Base-by-base conservation (phyloP, 2,888 invertebrate species). In the Bedellia somnulentella region DNA sequence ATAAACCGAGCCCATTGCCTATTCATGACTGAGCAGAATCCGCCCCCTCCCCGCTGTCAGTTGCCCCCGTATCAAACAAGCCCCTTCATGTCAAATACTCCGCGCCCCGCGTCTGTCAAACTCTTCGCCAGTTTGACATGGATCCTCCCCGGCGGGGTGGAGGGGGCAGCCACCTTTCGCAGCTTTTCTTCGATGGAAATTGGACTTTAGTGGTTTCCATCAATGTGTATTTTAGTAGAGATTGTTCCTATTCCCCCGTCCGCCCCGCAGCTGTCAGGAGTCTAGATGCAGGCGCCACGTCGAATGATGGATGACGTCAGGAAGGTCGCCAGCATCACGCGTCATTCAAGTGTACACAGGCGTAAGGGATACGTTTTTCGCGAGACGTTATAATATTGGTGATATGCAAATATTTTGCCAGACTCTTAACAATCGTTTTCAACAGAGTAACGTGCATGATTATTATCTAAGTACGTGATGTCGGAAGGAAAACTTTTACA, bases 281-380 rank as follows among this genome's bases (percentile, higher is more conserved):
- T 68, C 75, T 68, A 62, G 71, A 63, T 73, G 70, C 71, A 71
- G 75, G 75, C 73, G 73, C 73, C 75, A 67, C 61, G 59, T 51
- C 63, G 70, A 71, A 75, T 75, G 75, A 75, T 75, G 70, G 75
- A 75, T 75, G 73, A 64, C 73, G 71, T 67, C 68, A 68, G 62
- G 67, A 64, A 71, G 71, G 73, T 67, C 70, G 68, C 62, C 68
- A 68, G 70, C 71, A 73, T 70, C 75, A 68, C 75, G 64, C 70
- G 73, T 71, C 75, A 73, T 73, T 75, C 75, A 66, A 73, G 75
- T 75, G 75, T 73, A 73, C 68, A 70, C 70, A 73, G 68, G 59
- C 75, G 75, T 73, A 73, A 71, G 71, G 75, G 70, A 75, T 73
- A 75, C 73, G 75, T 71, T 75, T 75, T 75, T 71, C 75, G 61